Conservation (phyloP, 2,888 invertebrate genomes). For the Ptycholaimellus sp. region DNA sequence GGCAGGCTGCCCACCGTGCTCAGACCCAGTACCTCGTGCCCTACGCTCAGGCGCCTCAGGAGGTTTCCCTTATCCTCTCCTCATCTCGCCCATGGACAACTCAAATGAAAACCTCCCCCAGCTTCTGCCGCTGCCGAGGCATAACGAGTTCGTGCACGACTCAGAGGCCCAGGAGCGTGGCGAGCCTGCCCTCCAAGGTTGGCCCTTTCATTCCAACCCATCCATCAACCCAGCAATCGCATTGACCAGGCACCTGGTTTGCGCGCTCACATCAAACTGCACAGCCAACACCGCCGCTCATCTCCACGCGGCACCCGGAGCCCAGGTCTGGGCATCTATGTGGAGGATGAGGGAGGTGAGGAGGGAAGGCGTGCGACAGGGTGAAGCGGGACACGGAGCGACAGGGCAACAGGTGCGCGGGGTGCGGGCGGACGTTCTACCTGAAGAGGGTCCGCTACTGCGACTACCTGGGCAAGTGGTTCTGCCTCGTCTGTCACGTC, state of each 20-base stretch:
- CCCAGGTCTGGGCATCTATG: conserved; percentile 36
- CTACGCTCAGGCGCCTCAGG: too few species aligned
- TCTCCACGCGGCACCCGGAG: conserved; percentile 47
- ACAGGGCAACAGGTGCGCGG: conserved; percentile 54
- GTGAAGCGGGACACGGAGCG: conserved; percentile 40
- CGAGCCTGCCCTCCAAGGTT: conserved; percentile 30
- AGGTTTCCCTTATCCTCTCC: too few species aligned
- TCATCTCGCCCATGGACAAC: too few species aligned
- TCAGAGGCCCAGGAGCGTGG: not conserved
- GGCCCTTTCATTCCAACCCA: too few species aligned
- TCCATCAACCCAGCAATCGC: too few species aligned
- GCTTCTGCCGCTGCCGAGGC: not conserved
- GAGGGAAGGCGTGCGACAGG: conserved; percentile 28
- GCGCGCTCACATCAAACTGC: too few species aligned
- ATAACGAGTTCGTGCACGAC: not conserved
- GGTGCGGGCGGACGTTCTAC: conserved; percentile 55
- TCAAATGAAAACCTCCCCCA: too few species aligned
- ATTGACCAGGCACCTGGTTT: too few species aligned
- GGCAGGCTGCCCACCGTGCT: too few species aligned
- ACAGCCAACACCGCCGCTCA: conserved; percentile 55
- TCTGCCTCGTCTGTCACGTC: conserved; percentile 58
- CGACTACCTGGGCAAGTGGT: conserved; percentile 54
- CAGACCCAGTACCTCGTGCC: too few species aligned
- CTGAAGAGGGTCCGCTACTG: conserved; percentile 51
- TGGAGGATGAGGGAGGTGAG: not conserved